phyloP scores from a whole-genome alignment of 2,797 vertebrate species.

The Cuculus canorus region DNA sequence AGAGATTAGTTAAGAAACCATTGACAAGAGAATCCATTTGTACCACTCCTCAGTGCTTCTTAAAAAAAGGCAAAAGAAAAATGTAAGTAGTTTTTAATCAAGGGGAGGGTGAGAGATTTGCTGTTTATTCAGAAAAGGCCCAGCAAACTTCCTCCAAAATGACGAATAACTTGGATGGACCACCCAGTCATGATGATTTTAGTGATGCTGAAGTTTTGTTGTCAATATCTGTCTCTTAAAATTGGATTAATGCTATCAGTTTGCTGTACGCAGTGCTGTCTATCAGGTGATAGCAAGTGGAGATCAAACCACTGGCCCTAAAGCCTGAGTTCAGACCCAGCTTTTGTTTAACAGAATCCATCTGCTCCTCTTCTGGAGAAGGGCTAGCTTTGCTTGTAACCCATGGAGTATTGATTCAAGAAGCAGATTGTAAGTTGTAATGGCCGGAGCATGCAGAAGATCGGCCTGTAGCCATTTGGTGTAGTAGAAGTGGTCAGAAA shows the following conservation, averaged over 20 bases:
- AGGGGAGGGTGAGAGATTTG: neutral
- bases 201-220: neutral
- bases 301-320: neutral
- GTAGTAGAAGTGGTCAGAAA: neutral
- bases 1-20: constrained; percentile 89
- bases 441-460: neutral
- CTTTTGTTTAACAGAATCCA: neutral
- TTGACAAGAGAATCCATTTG: constrained; percentile 87
- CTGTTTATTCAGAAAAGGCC: neutral
- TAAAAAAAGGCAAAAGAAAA: constrained; percentile 80
- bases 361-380: neutral
- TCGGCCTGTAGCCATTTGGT: neutral
- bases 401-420: neutral
- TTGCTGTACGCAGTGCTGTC: neutral
- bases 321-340: neutral
- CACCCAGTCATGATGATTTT: neutral
- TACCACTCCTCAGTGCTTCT: constrained; percentile 87
- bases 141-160: neutral
- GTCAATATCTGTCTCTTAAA: neutral
- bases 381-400: neutral
- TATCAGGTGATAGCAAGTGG: neutral
- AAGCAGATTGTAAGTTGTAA: neutral
- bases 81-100: constrained; percentile 61
- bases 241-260: neutral
- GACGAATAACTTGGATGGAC: neutral